phyloP scores from a whole-genome alignment of 2,888 invertebrate species.

The Eupithecia exiguata region DNA sequence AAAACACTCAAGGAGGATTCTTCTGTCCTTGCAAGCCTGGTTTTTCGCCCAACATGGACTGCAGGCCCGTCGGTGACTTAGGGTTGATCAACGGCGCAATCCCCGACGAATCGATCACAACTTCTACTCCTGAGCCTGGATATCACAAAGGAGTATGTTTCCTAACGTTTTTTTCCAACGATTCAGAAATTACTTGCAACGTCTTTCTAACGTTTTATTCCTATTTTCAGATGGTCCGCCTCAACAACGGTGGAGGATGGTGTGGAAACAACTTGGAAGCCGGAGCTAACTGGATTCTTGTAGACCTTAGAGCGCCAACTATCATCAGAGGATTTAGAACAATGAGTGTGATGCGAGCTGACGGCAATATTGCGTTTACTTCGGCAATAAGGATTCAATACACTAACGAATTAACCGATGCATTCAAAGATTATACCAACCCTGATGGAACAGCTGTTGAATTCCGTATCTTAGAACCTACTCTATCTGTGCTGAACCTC shows the following conservation, averaged over 20 bases:
- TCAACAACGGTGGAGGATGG: slow-evolving; percentile 94
- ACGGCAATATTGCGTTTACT: slow-evolving; percentile 93
- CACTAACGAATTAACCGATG: slow-evolving; percentile 93
- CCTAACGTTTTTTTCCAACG: not conserved
- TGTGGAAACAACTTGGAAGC: slow-evolving; percentile 94
- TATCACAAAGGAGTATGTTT: slow-evolving; percentile 90
- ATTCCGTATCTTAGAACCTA: slow-evolving; percentile 94
- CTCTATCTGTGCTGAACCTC: slow-evolving; percentile 94
- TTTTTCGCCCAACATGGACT: slow-evolving; percentile 93
- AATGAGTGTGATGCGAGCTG: slow-evolving; percentile 92
- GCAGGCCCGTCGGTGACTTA: slow-evolving; percentile 94
- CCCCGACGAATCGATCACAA: slow-evolving; percentile 94
- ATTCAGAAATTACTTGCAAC: not conserved
- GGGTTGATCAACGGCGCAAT: slow-evolving; percentile 95
- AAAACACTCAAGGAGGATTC: slow-evolving; percentile 94
- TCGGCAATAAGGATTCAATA: slow-evolving; percentile 95
- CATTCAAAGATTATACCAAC: slow-evolving; percentile 95
- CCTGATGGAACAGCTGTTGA: slow-evolving; percentile 97
- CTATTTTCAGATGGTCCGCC: slow-evolving; percentile 87
- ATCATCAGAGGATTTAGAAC: slow-evolving; percentile 95
- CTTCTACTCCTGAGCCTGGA: slow-evolving; percentile 92
- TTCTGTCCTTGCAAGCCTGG: slow-evolving; percentile 94
- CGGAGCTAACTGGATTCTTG: slow-evolving; percentile 93
- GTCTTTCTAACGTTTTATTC: slow-evolving; percentile 30
- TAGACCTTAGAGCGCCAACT: slow-evolving; percentile 94